Conservation (phyloP, 2,113 vertebrate genomes). For the Strigops habroptila region DNA sequence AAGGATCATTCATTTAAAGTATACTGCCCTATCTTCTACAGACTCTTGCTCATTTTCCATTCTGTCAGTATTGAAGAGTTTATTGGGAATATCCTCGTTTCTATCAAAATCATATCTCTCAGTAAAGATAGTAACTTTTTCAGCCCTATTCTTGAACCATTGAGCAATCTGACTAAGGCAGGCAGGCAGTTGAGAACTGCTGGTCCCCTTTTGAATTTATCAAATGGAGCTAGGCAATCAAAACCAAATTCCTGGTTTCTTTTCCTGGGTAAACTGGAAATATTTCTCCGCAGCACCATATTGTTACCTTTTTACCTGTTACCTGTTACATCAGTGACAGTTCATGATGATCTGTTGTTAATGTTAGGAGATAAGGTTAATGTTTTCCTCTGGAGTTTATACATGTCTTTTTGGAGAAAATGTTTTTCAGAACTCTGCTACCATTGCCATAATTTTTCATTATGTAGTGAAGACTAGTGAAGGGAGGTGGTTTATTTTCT, state of each 20-base stretch:
- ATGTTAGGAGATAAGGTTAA: not conserved
- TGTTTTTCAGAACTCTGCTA: not conserved
- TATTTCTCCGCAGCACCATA: not conserved
- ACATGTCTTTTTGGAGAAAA: not conserved
- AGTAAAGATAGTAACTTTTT: not conserved
- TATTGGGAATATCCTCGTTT: too few species aligned
- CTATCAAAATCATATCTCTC: not conserved
- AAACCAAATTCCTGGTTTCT: not conserved
- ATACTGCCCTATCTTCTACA: not conserved
- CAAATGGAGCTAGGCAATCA: not conserved
- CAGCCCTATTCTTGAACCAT: not conserved
- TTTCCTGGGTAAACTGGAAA: not conserved
- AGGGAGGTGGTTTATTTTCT: too few species aligned
- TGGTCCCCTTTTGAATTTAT: not conserved
- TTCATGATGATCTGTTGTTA: not conserved
- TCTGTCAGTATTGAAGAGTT: not conserved
- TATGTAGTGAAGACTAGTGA: too few species aligned
- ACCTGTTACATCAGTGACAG: not conserved
- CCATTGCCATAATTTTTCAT: not conserved
- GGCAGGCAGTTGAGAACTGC: too few species aligned
- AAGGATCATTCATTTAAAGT: not conserved
- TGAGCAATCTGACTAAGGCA: not conserved
- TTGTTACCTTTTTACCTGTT: too few species aligned
- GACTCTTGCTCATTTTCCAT: not conserved
- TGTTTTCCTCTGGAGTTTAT: not conserved